Evolutionary conservation across 2,888 invertebrate genomes (phyloP).

Genomic region (Orthonevra nobilis): DNA sequence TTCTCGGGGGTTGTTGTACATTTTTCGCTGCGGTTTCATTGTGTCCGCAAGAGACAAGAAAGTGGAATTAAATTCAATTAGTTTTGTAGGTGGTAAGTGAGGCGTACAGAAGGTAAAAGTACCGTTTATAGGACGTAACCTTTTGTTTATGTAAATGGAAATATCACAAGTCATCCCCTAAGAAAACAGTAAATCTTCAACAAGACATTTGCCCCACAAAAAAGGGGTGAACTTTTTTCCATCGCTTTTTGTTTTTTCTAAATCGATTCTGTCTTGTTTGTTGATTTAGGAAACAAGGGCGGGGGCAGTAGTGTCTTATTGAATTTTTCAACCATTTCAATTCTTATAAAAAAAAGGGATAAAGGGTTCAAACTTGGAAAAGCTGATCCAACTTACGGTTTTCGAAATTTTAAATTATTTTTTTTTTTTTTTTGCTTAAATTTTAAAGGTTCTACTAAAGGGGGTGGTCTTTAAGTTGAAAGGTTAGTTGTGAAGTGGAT

Average conservation of each 20-base stretch:
- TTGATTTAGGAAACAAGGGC: slow-evolving; percentile 13
- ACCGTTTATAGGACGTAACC: not conserved
- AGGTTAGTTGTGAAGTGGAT: no score
- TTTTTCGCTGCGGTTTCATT: not conserved
- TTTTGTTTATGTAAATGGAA: not conserved
- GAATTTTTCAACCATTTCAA: no score
- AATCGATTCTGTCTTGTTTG: slow-evolving; percentile 14
- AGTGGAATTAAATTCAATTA: slow-evolving; percentile 36
- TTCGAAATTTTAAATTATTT: no score
- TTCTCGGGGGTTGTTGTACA: not conserved
- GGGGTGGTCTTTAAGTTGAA: no score
- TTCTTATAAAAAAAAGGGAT: no score
- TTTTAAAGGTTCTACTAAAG: no score
- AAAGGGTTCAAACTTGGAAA: no score
- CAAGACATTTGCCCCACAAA: not conserved
- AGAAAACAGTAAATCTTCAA: not conserved
- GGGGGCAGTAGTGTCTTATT: not conserved
- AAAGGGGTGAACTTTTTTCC: not conserved
- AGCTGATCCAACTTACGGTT: no score
- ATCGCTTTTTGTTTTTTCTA: no score
- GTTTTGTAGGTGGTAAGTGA: slow-evolving; percentile 1
- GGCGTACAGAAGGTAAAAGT: not conserved
- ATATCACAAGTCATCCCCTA: slow-evolving; percentile 10
- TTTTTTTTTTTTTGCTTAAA: no score
- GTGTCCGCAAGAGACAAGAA: not conserved